Percentiles rank a stretch among this genome's conserved stretches.
phyloP scores from a whole-genome alignment of 1,140 invertebrate genomes.

The Drosophila chauvacae region DNA sequence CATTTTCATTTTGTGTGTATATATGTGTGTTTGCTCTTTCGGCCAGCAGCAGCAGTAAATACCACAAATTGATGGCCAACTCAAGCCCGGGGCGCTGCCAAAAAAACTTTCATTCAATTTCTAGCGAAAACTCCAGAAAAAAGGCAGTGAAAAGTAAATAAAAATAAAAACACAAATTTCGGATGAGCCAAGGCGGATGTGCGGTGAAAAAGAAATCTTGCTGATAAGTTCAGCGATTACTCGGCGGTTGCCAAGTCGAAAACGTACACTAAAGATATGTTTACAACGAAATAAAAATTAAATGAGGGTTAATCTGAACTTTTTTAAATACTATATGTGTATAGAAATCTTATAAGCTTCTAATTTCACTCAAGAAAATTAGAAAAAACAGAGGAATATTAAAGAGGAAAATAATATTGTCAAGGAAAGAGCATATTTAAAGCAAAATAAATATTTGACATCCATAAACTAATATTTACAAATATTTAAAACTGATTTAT shows the following conservation, averaged over 20 bases:
- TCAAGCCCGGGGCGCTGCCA: constrained; percentile 31
- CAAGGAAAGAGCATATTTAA: background rate
- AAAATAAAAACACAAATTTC: constrained; percentile 23
- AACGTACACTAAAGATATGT: background rate
- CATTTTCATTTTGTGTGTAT: constrained; percentile 57
- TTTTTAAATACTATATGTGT: too few relatives aligned
- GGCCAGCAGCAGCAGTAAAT: constrained; percentile 29
- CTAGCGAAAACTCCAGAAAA: constrained; percentile 58
- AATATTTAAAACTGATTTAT: background rate
- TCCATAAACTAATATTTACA: background rate
- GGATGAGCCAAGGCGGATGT: constrained; percentile 49
- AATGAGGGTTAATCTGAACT: background rate
- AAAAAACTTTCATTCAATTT: constrained; percentile 75
- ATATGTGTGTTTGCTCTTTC: constrained; percentile 47
- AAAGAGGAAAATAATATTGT: background rate
- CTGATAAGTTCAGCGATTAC: constrained; percentile 36
- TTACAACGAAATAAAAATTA: background rate
- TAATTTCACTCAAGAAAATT: background rate
- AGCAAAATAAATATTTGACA: background rate
- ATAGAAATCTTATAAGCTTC: too few relatives aligned
- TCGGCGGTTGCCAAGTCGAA: constrained; percentile 1
- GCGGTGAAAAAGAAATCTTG: constrained; percentile 37
- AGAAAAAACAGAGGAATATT: background rate
- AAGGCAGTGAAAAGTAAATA: constrained; percentile 42
- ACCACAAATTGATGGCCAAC: constrained; percentile 43